A percentile compares a stretch with the other conserved stretches of the same genome.
These are phyloP conservation scores for Pseudocheirus occidentalis DNA, from an alignment of 2,797 vertebrate genomes.

Conservation along the genomic window DNA sequence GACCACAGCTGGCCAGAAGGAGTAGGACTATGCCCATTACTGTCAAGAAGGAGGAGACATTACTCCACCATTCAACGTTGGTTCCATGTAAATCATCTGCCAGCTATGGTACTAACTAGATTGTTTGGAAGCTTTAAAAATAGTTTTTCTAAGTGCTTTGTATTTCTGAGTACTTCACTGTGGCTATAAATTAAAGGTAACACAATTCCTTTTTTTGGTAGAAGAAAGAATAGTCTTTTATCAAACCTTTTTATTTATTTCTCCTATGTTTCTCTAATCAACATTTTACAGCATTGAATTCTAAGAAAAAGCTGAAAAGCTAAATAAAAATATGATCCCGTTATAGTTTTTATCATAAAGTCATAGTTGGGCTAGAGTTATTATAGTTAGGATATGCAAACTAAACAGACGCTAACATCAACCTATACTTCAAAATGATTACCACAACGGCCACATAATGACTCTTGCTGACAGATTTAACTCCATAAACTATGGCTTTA, in stretches of 20 bases:
- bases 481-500: neutral
- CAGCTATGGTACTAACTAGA: neutral
- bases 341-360: conserved; percentile 14
- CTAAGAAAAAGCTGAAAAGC: conserved; percentile 46
- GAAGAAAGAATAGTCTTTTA: conserved; percentile 6
- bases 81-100: neutral
- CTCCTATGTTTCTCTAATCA: conserved; percentile 7
- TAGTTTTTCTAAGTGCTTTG: conserved; percentile 12
- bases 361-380: conserved; percentile 7
- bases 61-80: neutral
- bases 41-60: rapidly evolving
- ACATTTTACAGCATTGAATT: conserved; percentile 42
- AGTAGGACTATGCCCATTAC: neutral
- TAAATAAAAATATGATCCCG: conserved; percentile 33
- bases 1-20: neutral
- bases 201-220: neutral
- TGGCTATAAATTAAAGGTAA: conserved; percentile 6
- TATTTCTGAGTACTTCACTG: neutral
- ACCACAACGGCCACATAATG: neutral
- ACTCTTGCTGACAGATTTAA: conserved; percentile 27
- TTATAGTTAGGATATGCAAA: conserved; percentile 1
- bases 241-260: conserved; percentile 49
- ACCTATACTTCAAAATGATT: conserved; percentile 18
- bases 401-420: conserved; percentile 40
- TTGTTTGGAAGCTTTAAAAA: neutral